These are phyloP conservation scores for Syrrhaptes paradoxus DNA, from an alignment of 2,113 vertebrate species.

Conservation along the genomic window DNA sequence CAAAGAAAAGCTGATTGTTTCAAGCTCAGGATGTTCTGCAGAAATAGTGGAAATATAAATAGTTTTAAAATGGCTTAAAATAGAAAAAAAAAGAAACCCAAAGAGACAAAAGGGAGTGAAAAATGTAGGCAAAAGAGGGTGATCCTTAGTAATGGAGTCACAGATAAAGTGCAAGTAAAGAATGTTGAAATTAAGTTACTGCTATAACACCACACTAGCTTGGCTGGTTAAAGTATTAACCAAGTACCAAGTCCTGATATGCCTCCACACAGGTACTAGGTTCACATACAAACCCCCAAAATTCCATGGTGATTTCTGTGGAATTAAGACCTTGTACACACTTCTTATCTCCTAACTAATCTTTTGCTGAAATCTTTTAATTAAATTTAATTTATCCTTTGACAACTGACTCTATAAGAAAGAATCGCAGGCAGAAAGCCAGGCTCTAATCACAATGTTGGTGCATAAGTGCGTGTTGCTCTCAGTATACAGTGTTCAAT, in stretches of 20 bases:
- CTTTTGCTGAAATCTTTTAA: background rate
- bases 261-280: background rate
- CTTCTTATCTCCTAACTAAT: background rate
- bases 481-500: too few species aligned
- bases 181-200: background rate
- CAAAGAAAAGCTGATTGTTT: background rate
- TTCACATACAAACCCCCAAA: background rate
- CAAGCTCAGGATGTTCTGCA: background rate
- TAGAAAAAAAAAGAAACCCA: background rate
- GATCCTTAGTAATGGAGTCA: background rate
- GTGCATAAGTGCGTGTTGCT: rapidly evolving
- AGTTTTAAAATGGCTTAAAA: background rate
- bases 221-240: background rate
- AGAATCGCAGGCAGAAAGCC: background rate
- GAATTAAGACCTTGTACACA: background rate
- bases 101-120: background rate
- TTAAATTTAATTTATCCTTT: background rate
- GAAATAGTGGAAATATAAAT: background rate
- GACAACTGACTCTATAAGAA: background rate
- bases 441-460: background rate
- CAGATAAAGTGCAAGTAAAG: background rate
- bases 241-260: background rate
- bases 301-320: background rate
- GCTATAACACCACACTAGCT: background rate
- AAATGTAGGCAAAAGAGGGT: background rate